Conservation (phyloP, 2,797 vertebrate species). For the Takifugu ocellatus region DNA sequence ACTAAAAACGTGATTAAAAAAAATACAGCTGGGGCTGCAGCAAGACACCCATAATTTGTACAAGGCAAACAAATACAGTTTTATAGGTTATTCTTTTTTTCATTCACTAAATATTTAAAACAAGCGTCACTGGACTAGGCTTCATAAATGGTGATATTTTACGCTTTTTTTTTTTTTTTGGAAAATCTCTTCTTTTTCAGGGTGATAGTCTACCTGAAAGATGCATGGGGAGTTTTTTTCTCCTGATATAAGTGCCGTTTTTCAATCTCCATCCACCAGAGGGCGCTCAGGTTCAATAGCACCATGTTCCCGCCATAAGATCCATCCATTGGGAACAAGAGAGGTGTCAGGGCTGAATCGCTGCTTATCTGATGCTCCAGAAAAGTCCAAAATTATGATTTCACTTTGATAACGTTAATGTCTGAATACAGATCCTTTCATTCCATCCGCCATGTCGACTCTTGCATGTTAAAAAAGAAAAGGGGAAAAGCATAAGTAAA, state of each 20-base stretch:
- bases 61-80: slow-evolving; percentile 81
- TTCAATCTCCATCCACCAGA: slow-evolving; percentile 52
- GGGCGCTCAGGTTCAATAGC: slow-evolving; percentile 71
- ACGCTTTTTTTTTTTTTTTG: slow-evolving; percentile 48
- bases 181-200: slow-evolving; percentile 53
- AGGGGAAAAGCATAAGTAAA: slow-evolving; percentile 22
- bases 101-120: slow-evolving; percentile 83
- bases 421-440: slow-evolving; percentile 28
- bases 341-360: slow-evolving; percentile 39
- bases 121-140: slow-evolving; percentile 76
- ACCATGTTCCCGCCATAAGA: slow-evolving; percentile 29
- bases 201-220: slow-evolving; percentile 68
- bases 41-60: slow-evolving; percentile 56
- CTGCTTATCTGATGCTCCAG: slow-evolving; percentile 13
- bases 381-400: not conserved
- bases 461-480: slow-evolving; percentile 6
- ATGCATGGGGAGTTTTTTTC: slow-evolving; percentile 24
- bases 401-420: slow-evolving; percentile 18
- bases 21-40: slow-evolving; percentile 63
- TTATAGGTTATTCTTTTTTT: slow-evolving; percentile 69
- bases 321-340: slow-evolving; percentile 30
- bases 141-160: slow-evolving; percentile 60
- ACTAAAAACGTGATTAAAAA: slow-evolving; percentile 9
- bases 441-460: slow-evolving; percentile 20
- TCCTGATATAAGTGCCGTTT: slow-evolving; percentile 21